Base-by-base conservation (phyloP, 2,113 vertebrate genomes). In the Thamnaconus septentrionalis region DNA sequence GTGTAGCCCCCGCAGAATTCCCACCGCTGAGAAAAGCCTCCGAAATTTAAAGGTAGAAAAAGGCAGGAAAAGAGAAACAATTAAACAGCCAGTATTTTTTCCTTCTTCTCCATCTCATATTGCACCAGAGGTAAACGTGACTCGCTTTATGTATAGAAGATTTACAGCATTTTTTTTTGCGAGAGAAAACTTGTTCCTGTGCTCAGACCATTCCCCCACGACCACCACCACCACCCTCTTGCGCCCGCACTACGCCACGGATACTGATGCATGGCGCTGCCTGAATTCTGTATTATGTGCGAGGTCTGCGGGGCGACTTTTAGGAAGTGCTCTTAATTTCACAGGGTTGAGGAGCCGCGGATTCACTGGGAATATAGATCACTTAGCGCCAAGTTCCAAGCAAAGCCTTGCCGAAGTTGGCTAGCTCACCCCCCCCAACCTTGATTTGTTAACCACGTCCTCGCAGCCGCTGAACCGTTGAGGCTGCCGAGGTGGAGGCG, bases 291-390 rank as follows among this genome's bases (percentile, higher is more conserved):
- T 95, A 97, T 99, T 99, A 97, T 94, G 93, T 92, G 93, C 77
- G 93, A 89, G 96, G 96, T 99, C 93, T 86, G 76, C 84, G 31
- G 88, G 93, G 93, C 87, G 87, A 91, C 93, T 94, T 94, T 96
- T 94, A 95, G 95, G 93, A 96, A 95, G 94, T 96, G 94, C 93
- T 97, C 95, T 98, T 99, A 98, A 99, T 99, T 99, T 99, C 97
- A 99, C 97, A 96, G 97, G 97, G 97, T 99, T 99, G 98, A 94
- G 95, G 95, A 95, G 94, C 95, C 92, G 95, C 94, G 94, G 95
- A 98, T 97, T 97, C 95, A 92, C 91, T 86, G 93, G 94, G 95
- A 99, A 95, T 98, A 98, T 96, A 98, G 96, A 99, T 99, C 97
- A 99, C 96, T 99, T 99, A 99, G 96, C 95, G 96, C 93, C 91